These are phyloP conservation scores for Hippocampus mohnikei DNA, from an alignment of 2,113 vertebrate genomes.

Conservation along the genomic window DNA sequence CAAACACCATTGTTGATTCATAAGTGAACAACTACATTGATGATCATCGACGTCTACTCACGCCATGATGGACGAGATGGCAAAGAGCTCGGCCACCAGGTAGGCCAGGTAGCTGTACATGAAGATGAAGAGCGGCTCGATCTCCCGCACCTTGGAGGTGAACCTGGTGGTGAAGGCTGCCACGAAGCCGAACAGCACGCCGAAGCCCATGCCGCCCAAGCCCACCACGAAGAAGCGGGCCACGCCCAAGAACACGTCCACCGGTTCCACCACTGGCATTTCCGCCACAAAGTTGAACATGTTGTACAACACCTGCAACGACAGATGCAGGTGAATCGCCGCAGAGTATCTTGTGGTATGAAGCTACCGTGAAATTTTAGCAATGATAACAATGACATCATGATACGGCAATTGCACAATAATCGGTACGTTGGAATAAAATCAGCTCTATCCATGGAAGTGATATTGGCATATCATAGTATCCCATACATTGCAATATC, in stretches of 20 bases:
- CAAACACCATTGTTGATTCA: too few species aligned
- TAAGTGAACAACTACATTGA: neutral
- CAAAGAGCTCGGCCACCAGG: slow-evolving; percentile 91
- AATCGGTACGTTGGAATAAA: neutral
- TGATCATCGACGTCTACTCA: slow-evolving; percentile 72
- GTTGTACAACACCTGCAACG: slow-evolving; percentile 87
- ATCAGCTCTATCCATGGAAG: neutral
- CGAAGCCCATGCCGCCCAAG: slow-evolving; percentile 86
- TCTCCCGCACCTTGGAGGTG: slow-evolving; percentile 89
- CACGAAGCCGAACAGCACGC: slow-evolving; percentile 88
- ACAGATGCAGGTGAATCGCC: neutral
- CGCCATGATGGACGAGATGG: slow-evolving; percentile 97
- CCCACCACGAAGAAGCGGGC: slow-evolving; percentile 90
- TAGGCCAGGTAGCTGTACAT: slow-evolving; percentile 97
- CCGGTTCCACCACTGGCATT: slow-evolving; percentile 84
- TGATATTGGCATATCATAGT: too few species aligned
- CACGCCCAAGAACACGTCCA: slow-evolving; percentile 87
- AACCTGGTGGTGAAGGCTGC: slow-evolving; percentile 95
- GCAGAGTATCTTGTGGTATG: neutral
- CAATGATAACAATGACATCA: neutral
- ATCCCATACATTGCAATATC: too few species aligned
- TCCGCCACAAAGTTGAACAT: slow-evolving; percentile 91
- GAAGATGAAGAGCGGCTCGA: slow-evolving; percentile 97
- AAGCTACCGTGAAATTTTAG: neutral
- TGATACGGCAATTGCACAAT: neutral